phyloP scores from a whole-genome alignment of 2,113 vertebrate species.

The Pristiophorus japonicus region DNA sequence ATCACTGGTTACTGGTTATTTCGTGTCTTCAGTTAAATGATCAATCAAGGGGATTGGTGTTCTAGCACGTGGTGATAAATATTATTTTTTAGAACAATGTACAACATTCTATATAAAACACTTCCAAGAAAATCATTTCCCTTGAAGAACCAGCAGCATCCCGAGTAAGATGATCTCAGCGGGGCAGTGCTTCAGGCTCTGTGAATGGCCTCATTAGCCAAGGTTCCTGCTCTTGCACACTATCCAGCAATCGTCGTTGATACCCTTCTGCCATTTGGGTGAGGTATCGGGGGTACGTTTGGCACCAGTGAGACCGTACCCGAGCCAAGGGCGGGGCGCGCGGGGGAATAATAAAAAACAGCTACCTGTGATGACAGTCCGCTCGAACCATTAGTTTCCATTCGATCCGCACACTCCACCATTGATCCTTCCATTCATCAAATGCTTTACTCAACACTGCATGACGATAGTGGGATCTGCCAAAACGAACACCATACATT shows the following conservation, averaged over 20 bases:
- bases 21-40: background rate
- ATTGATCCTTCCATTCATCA: conserved; percentile 71
- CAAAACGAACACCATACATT: background rate
- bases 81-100: background rate
- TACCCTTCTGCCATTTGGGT: background rate
- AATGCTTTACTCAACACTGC: conserved; percentile 59
- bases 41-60: background rate
- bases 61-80: background rate
- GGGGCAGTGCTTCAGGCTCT: background rate
- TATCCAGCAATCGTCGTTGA: background rate
- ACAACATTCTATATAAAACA: background rate
- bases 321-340: background rate
- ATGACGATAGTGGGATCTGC: conserved; percentile 60
- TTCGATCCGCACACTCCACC: conserved; percentile 68
- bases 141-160: background rate
- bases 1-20: no score
- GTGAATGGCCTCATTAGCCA: background rate
- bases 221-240: background rate
- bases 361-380: conserved; percentile 73
- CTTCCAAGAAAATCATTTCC: background rate
- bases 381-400: conserved; percentile 70
- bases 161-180: background rate
- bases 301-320: background rate
- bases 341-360: background rate
- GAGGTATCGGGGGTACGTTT: background rate